These are phyloP conservation scores for Pseudorhombus dupliciocellatus DNA, from an alignment of 2,113 vertebrate species.

Conservation along the genomic window DNA sequence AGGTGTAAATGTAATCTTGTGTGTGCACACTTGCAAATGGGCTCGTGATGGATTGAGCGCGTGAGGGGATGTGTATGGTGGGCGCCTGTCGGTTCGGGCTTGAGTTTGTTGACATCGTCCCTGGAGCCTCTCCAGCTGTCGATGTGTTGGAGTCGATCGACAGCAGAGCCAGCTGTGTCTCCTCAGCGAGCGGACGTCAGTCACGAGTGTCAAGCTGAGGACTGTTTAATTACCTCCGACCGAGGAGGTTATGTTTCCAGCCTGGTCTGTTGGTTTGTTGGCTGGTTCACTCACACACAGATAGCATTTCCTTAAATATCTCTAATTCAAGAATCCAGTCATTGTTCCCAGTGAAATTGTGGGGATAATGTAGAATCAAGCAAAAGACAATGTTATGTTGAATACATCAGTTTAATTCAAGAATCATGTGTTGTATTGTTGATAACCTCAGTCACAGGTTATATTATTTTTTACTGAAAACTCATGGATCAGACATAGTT, in stretches of 20 bases:
- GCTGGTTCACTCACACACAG: no score
- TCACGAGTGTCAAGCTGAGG: constrained; percentile 5
- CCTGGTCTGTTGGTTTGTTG: no score
- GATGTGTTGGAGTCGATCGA: constrained; percentile 28
- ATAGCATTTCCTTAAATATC: no score
- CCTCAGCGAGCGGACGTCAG: constrained; percentile 24
- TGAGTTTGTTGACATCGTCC: constrained; percentile 42
- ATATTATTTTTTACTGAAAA: no score
- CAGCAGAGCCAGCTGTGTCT: constrained; percentile 45
- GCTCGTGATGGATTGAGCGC: constrained; percentile 19
- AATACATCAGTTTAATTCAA: no score
- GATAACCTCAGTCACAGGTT: no score
- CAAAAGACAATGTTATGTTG: no score
- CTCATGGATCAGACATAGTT: no score
- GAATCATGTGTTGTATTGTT: no score
- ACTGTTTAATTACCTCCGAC: neutral
- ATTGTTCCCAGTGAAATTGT: no score
- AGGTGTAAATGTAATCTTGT: neutral
- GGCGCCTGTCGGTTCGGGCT: constrained; percentile 5
- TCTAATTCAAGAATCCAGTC: no score
- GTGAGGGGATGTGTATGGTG: constrained; percentile 36
- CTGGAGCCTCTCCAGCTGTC: constrained; percentile 56
- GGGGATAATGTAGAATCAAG: no score
- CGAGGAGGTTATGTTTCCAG: neutral
- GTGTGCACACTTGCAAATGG: constrained; percentile 5